Evolutionary conservation across 2,888 invertebrate genomes (phyloP).

Genomic region (Hirtodrosophila alboralis): DNA sequence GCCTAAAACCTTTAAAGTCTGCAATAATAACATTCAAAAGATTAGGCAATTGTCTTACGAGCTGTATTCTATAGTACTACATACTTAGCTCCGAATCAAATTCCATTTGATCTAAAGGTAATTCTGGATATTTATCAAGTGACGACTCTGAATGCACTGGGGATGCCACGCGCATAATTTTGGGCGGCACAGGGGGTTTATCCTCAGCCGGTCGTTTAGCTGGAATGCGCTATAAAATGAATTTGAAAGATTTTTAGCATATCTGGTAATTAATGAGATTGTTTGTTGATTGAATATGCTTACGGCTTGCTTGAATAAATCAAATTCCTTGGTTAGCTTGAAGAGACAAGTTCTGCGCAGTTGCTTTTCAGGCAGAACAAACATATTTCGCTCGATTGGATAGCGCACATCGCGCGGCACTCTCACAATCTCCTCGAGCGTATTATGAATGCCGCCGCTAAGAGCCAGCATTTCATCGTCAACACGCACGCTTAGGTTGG

Average conservation of each 20-base stretch:
- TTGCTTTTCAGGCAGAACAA: constrained; percentile 28
- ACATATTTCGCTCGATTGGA: constrained; percentile 38
- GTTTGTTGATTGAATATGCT: too few species aligned
- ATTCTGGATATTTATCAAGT: neutral
- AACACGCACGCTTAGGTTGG: constrained; percentile 67
- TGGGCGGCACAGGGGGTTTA: neutral
- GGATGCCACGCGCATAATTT: neutral
- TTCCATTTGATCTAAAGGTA: constrained; percentile 40
- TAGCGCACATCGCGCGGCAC: constrained; percentile 34
- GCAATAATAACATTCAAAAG: neutral
- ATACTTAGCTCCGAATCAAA: constrained; percentile 54
- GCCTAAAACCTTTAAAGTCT: constrained; percentile 63
- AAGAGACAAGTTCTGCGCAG: constrained; percentile 37
- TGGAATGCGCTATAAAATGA: constrained; percentile 41
- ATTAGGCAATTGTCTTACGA: neutral
- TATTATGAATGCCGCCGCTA: constrained; percentile 26
- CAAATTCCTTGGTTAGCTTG: constrained; percentile 59
- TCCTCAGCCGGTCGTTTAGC: constrained; percentile 16
- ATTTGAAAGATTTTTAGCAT: neutral
- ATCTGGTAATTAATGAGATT: too few species aligned
- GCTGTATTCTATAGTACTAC: neutral
- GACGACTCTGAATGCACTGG: neutral
- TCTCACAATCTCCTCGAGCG: constrained; percentile 37
- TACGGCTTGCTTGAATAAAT: constrained; percentile 73
- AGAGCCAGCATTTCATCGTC: constrained; percentile 68